Conservation (phyloP, 1,140 invertebrate genomes). For the Trigoniulus corallinus region DNA sequence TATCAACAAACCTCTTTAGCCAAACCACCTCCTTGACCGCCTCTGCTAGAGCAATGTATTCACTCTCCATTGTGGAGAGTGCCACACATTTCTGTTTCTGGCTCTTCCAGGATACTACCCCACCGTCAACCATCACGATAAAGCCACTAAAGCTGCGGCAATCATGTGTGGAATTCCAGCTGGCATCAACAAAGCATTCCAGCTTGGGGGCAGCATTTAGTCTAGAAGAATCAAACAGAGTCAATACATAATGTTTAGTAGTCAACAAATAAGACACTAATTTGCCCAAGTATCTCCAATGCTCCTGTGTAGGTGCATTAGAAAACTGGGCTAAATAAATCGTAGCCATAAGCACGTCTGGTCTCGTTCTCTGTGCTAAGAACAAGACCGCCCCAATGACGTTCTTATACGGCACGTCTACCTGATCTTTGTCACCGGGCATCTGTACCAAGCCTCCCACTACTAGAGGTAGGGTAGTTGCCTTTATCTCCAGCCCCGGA, state of each 20-base stretch:
- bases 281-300: constrained; percentile 1
- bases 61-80: constrained; percentile 18
- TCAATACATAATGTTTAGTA: background rate
- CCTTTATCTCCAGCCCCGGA: background rate
- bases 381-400: constrained; percentile 2
- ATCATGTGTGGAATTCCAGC: background rate
- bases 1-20: constrained; percentile 3
- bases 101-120: constrained; percentile 14
- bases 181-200: background rate
- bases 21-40: constrained; percentile 16
- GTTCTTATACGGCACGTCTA: background rate
- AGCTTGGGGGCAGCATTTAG: background rate
- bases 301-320: constrained; percentile 3
- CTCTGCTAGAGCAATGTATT: constrained; percentile 17
- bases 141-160: constrained; percentile 7
- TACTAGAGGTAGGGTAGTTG: too few species aligned
- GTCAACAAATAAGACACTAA: background rate
- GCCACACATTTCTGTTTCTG: constrained; percentile 15
- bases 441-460: background rate
- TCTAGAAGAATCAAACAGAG: background rate
- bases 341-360: background rate
- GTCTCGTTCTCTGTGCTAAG: constrained; percentile 3
- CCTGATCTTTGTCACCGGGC: background rate
- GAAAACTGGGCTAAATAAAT: constrained; percentile 2
- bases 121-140: constrained; percentile 10